Conservation (phyloP, 2,797 vertebrate genomes). For the Sebastes diploproa region DNA sequence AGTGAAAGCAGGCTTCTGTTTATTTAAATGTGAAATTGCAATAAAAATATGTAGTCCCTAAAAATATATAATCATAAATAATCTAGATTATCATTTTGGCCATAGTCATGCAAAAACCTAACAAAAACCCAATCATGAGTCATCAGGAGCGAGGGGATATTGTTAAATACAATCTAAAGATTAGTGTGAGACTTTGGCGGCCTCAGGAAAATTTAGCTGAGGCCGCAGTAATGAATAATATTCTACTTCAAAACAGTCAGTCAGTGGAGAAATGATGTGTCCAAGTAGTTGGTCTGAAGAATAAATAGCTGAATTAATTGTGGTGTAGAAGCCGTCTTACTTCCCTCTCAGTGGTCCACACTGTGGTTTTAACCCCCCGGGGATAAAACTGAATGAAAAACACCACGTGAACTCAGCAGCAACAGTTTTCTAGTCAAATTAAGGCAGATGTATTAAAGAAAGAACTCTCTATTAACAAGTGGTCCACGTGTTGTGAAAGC, state of each 20-base stretch:
- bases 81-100: too few species aligned
- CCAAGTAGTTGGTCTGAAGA: slow-evolving; percentile 4
- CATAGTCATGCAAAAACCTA: too few species aligned
- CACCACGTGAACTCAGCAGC: neutral
- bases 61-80: too few species aligned
- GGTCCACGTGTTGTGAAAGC: neutral
- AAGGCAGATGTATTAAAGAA: neutral
- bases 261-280: slow-evolving; percentile 15
- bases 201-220: neutral
- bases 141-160: neutral
- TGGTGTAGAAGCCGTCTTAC: neutral
- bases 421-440: neutral
- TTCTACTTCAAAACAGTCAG: neutral
- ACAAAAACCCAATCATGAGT: slow-evolving; percentile 9
- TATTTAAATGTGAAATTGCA: too few species aligned
- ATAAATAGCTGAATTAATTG: slow-evolving; percentile 27
- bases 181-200: neutral
- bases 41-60: too few species aligned
- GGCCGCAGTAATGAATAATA: neutral
- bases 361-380: neutral
- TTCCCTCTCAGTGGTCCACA: neutral
- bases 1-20: too few species aligned
- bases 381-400: neutral
- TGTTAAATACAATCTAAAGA: slow-evolving; percentile 2
- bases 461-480: neutral